Evolutionary conservation across 2,797 vertebrate genomes (phyloP).

Genomic region (Gymnopithys bicolor): DNA sequence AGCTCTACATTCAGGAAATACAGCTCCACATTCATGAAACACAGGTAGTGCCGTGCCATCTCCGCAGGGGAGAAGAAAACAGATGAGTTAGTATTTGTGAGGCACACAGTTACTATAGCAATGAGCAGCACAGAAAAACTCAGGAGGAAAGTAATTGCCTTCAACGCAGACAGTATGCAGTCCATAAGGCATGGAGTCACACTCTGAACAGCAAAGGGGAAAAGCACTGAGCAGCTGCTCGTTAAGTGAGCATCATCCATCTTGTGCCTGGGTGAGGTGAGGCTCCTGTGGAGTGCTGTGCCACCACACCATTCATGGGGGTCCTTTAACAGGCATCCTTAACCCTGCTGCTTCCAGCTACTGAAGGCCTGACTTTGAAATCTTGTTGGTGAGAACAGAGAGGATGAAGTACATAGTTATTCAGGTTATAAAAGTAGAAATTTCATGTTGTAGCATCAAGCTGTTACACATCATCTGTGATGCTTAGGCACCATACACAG

Average conservation of each 20-base stretch:
- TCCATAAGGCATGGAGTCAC: conserved; percentile 1
- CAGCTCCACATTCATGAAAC: not conserved
- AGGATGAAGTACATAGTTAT: not conserved
- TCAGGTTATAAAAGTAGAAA: not conserved
- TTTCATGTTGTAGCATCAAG: not conserved
- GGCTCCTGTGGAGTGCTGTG: not conserved
- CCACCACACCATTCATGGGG: not conserved
- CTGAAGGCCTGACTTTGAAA: not conserved
- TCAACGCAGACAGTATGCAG: not conserved
- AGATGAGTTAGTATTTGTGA: conserved; percentile 22
- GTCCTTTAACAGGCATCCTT: not conserved
- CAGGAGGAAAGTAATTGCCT: conserved; percentile 43
- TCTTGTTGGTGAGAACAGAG: not conserved
- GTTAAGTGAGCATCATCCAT: conserved; percentile 38
- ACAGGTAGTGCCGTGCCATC: not conserved
- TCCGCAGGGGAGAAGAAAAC: not conserved
- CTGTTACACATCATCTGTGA: not conserved
- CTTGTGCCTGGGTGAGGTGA: not conserved
- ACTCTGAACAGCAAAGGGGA: not conserved
- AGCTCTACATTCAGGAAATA: not conserved
- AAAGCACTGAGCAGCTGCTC: conserved; percentile 37
- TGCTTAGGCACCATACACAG: not conserved
- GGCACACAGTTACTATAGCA: conserved; percentile 59
- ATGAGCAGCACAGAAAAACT: conserved; percentile 34
- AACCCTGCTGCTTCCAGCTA: not conserved